Percentiles rank a stretch among this genome's conserved stretches.
These are phyloP conservation scores for Bradypus variegatus DNA, from an alignment of 2,797 vertebrate species.

Conservation along the genomic window DNA sequence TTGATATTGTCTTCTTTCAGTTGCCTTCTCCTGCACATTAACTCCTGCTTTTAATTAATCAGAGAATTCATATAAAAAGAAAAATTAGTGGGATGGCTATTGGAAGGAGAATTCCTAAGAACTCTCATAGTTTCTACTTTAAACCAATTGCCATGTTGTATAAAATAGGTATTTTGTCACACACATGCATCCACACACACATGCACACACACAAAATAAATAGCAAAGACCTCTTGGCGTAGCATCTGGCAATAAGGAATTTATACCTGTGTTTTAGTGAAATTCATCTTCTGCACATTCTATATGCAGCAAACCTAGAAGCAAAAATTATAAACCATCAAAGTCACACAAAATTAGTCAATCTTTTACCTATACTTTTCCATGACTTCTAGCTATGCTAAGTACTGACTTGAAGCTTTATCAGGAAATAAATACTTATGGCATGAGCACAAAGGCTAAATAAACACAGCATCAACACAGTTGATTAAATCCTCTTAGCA, in stretches of 20 bases:
- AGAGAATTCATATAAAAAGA: neutral
- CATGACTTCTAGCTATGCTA: neutral
- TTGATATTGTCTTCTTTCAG: neutral
- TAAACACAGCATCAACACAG: neutral
- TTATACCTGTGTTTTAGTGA: neutral
- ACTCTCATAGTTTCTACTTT: neutral
- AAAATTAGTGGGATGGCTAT: neutral
- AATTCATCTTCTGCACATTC: neutral
- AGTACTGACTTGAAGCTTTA: neutral
- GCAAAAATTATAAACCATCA: neutral
- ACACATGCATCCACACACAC: neutral
- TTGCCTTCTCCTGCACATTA: neutral
- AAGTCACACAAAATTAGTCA: neutral
- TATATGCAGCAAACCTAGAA: neutral
- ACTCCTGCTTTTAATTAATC: neutral
- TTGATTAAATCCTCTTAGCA: neutral
- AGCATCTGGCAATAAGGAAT: neutral
- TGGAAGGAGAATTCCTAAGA: neutral
- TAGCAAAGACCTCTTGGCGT: neutral
- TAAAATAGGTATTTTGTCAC: neutral
- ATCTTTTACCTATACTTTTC: neutral
- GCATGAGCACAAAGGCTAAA: neutral
- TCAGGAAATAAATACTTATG: neutral
- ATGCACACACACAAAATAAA: neutral
- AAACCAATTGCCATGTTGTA: neutral